Evolutionary conservation across 1,140 invertebrate genomes (phyloP).

Genomic region (Glomeris maerens): DNA sequence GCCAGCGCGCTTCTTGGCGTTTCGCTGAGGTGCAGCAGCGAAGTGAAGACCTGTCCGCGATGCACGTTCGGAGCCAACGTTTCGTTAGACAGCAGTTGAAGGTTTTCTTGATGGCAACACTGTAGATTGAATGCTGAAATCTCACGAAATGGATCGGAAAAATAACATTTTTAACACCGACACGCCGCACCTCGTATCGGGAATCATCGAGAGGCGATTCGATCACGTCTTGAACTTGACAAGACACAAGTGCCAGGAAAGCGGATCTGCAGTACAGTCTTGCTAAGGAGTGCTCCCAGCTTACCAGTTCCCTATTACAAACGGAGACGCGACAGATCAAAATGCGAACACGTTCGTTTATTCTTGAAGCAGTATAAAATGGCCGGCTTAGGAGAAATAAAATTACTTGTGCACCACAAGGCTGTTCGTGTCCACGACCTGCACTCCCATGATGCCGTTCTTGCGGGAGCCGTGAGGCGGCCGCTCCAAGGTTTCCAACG

Average conservation of each 20-base stretch:
- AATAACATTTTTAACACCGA: too few species aligned
- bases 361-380: too few species aligned
- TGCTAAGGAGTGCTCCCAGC: conserved; percentile 24
- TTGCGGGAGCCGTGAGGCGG: conserved; percentile 27
- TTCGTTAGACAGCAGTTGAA: conserved; percentile 30
- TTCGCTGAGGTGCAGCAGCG: conserved; percentile 14
- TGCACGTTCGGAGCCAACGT: conserved; percentile 24
- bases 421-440: conserved; percentile 30
- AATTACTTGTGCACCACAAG: conserved; percentile 28
- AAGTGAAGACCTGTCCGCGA: too few species aligned
- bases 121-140: too few species aligned
- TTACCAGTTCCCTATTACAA: conserved; percentile 27
- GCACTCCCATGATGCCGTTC: conserved; percentile 25
- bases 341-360: too few species aligned
- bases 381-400: too few species aligned
- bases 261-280: conserved; percentile 29
- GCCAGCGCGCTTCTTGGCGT: conserved; percentile 20
- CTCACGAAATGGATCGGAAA: too few species aligned
- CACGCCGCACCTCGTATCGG: too few species aligned
- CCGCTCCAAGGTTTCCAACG: conserved; percentile 29
- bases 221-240: background rate
- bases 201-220: too few species aligned
- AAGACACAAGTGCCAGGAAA: conserved; percentile 23
- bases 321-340: too few species aligned
- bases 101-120: conserved; percentile 32